Evolutionary conservation across 2,888 invertebrate species (phyloP).

Genomic region (Synergus gifuensis): DNA sequence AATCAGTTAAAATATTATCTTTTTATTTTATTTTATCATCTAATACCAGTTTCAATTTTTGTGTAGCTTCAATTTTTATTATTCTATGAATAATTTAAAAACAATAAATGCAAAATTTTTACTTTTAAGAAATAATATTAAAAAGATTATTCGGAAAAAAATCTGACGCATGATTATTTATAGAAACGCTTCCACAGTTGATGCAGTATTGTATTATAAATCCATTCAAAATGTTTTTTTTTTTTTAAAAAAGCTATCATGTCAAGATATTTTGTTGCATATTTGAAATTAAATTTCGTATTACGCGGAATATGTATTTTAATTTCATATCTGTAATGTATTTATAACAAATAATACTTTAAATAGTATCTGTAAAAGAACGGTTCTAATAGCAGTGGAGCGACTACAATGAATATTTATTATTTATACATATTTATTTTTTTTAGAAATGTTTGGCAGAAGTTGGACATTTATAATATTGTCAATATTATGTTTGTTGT

Average conservation of each 20-base stretch:
- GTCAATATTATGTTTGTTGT: slow-evolving; percentile 58
- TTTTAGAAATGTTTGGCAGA: slow-evolving; percentile 51
- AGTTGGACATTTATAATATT: slow-evolving; percentile 64
- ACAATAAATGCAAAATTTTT: background rate
- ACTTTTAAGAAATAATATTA: background rate
- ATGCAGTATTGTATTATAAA: background rate
- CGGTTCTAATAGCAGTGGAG: too few relatives aligned
- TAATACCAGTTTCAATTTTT: too few relatives aligned
- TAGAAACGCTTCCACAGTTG: slow-evolving; percentile 10
- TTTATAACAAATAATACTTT: too few relatives aligned
- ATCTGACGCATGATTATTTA: slow-evolving; percentile 2
- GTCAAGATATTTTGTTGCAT: background rate
- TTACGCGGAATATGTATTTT: too few relatives aligned
- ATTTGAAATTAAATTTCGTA: too few relatives aligned
- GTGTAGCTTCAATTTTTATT: too few relatives aligned
- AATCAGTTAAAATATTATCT: too few relatives aligned
- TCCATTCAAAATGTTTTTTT: background rate
- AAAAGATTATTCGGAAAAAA: background rate
- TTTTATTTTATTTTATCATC: too few relatives aligned
- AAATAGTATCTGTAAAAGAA: too few relatives aligned
- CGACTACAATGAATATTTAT: too few relatives aligned
- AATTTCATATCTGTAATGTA: too few relatives aligned
- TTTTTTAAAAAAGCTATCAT: background rate
- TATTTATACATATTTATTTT: background rate
- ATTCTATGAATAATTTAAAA: background rate